Percentiles rank a stretch among this genome's conserved stretches.
These are phyloP conservation scores for Melanostoma scalare DNA, from an alignment of 2,888 invertebrate genomes.

Conservation along the genomic window DNA sequence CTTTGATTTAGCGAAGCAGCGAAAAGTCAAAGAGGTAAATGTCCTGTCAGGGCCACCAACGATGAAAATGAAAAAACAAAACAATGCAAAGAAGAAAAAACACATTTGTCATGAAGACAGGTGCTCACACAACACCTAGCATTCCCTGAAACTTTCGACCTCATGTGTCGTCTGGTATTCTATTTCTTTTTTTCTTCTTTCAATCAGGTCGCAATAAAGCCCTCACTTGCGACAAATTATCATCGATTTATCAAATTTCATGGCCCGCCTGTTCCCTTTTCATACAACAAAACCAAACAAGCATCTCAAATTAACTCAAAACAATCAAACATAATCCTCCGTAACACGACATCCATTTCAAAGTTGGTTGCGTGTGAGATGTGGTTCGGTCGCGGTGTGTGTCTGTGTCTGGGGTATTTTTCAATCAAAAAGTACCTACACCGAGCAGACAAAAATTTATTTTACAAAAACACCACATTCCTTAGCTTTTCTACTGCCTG, in stretches of 20 bases:
- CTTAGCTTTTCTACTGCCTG: too few species aligned
- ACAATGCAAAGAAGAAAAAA: too few species aligned
- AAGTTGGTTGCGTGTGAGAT: too few species aligned
- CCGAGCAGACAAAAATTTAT: neutral
- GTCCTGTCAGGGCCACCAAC: too few species aligned
- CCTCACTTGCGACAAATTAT: conserved; percentile 12
- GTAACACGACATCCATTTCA: conserved; percentile 24
- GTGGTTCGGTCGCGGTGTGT: neutral
- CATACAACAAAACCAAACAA: conserved; percentile 18
- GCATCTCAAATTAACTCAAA: conserved; percentile 51
- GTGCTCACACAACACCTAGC: too few species aligned
- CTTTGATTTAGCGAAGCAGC: too few species aligned
- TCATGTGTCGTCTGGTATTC: neutral
- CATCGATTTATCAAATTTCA: conserved; percentile 41
- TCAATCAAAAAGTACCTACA: too few species aligned
- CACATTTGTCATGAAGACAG: too few species aligned
- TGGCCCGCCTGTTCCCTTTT: conserved; percentile 2
- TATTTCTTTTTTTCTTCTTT: neutral
- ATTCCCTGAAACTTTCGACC: too few species aligned
- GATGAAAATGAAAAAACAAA: too few species aligned
- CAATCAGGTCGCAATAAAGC: neutral
- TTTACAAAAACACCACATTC: conserved; percentile 26
- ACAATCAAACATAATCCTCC: conserved; percentile 58
- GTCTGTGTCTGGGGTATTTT: conserved; percentile 3
- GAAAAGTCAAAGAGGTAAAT: too few species aligned